Base-by-base conservation (phyloP, 2,888 invertebrate genomes). In the Lasioglossum oenotherae region DNA sequence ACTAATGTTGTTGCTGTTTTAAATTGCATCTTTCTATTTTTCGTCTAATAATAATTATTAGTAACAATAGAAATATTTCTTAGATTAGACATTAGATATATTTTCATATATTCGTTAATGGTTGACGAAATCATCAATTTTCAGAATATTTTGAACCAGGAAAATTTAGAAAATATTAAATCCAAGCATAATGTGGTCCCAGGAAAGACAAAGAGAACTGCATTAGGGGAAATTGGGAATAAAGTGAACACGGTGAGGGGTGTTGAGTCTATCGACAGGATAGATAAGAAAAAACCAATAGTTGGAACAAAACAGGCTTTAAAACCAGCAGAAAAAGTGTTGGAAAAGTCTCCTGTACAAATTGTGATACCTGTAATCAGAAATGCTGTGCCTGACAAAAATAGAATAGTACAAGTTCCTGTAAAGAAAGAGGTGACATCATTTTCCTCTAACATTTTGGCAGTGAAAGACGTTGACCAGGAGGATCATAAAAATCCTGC, bases 401-500 rank as follows among this genome's bases (percentile, higher is more conserved):
- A 31, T 12, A 86, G 82, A 53, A 81, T 57, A 23, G 44, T 69
- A 1, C 44, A 19, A 73, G 31, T 72, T 14, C 14, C 77, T 46
- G 44, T 73, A 0, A 89, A 88, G 57, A 86, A 88, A 73, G 91
- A 91, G 75, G 82, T 84, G 8, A 91, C 93, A 31, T 91, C 93
- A 31, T 93, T 94, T 84, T 93, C 94, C 16, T 92, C 93, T 0
- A 93, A 94, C 84, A 88, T 93, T 46, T 87, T 94, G 46, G 82
- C 92, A 81, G 96, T 97, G 87, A 97, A 97, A 91, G 97, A 98
- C 92, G 98, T 98, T 94, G 98, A 98, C 93, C 96, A 96, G 27
- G 96, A 96, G 74, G 98, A 98, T 93, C 96, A 95, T 67, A 96
- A 96, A 72, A 98, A 98, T 95, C 97, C 98, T 4, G 96, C 98